Evolutionary conservation across 2,888 invertebrate species (phyloP), one percentile per base, ranked within the genome.

Genomic region (Drosophila robusta): DNA sequence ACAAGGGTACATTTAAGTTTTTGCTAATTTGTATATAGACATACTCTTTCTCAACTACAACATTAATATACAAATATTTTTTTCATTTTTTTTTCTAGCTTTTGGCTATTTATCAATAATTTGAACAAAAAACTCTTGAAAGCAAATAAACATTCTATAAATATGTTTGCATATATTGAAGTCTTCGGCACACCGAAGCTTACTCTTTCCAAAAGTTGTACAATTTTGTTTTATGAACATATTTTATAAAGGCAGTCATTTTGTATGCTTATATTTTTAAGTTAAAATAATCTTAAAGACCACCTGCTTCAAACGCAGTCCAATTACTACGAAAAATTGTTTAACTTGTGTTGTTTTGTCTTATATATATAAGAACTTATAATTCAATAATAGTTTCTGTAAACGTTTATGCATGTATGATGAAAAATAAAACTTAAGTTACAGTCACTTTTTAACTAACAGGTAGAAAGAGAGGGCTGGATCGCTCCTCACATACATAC

Each of bases 191-290:
- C 3, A 42, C 78, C 75, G 78, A 75, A 78, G 73, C 42, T 44
- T 11, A 45, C 54, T 75, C 75, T 75, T 77, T 77, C 78, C 78
- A 75, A 77, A 75, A 75, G 75, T 68, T 77, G 63, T 41, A 51
- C 32, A 45, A 70, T 29, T 32, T 22, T 3, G 18, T 22, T 41
- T 34, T 4, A 24, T 41, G 26, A 22, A n/a, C n/a, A 14, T 0
- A 26, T 14, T 14, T 29, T 32, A n/a, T 12, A n/a, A 12, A 34
- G 14, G 12, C 16, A 24, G 14, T 14, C 14, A 45, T n/a, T 41
- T 39, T n/a, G 11, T 45, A 14, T 32, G 11, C 39, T 16, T 9
- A 16, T 16, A 8, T 16, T 16, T 38, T 26, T 22, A 24, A 34
- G 4, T 29, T 29, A 29, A 9, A 29, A 7, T 7, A 9, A 9